Base-by-base conservation (phyloP, 37 sponge, comb jelly and placozoan genomes). In the Tethya wilhelma region DNA sequence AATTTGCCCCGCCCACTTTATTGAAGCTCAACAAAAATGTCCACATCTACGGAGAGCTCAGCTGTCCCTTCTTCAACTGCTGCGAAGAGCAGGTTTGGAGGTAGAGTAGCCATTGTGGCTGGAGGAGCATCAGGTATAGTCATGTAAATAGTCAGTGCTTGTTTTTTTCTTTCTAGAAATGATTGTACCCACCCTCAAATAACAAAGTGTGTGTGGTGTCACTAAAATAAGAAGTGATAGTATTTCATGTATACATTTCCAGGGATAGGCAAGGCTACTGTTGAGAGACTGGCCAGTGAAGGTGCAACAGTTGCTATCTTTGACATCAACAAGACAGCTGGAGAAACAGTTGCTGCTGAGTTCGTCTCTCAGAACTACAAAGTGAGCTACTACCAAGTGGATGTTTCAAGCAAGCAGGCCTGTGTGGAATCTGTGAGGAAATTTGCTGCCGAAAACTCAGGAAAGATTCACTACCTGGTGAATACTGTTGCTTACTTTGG, bases 401-500 rank as follows among this genome's bases (percentile, higher is more conserved):
- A 94, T 80, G 91, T 91, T 19, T 80, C 86, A 14, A 60, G 80
- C 62, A 94, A 88, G 59, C 79, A 90, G 20, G 37, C 69, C 59
- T 94, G 91, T 42, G 38, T 56, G 9, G 65, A 77, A 45, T 88
- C 84, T 28, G 88, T 86, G 64, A 74, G 79, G 33, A 40, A 63
- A 28, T 81, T 93, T 34, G 87, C 80, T 1, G 59, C 44, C 22
- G 41, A 7, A 45, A 79, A 74, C 64, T 44, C 56, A 59, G 86
- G 78, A 8, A 42, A 46, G n/a, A 34, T 94, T 33, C 73, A 87
- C 73, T 82, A 56, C 33, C 80, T 94, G 23, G 91, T 90, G 38
- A 94, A 94, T 59, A 59, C 77, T 56, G 95, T 86, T 7, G 95
- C 81, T 5, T 94, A 91, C 56, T 94, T 94, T 74, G 95, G 95